Base-by-base conservation (phyloP, 2,888 invertebrate species). In the Ethmia dodecea region DNA sequence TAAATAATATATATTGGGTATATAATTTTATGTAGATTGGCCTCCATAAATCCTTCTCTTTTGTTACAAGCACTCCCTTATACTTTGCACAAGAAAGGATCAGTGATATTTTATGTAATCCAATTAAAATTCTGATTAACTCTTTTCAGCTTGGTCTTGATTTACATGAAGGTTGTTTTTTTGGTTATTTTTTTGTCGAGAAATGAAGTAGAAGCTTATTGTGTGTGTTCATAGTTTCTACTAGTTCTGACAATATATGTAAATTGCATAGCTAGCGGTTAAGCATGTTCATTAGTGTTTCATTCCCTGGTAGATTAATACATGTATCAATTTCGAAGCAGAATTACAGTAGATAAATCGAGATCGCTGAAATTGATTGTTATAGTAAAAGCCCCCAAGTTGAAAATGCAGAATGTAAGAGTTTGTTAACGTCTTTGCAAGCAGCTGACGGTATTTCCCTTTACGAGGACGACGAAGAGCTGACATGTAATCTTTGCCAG, bases 401-500 rank as follows among this genome's bases (percentile, higher is more conserved):
- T 9, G 22, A 32, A 56, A 63, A 53, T 54, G 60, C 71, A 73
- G 71, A 72, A 67, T 71, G 72, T 79, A 81, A 80, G 78, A 78
- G 61, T 79, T 68, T 80, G 60, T 81, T 83, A 80, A 84, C 87
- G 86, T 88, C 86, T 88, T 87, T 89, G 88, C 88, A 86, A 89
- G 86, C 89, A 89, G 89, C 89, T 87, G 87, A 88, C 73, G 89
- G 88, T 84, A 77, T 77, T 67, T 86, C 88, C 75, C 86, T 88
- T 84, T 86, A 87, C 79, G 86, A 88, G 77, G 89, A 89, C 84
- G 88, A 89, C 74, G 89, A 89, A 87, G 89, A 89, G 83, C 88
- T 88, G 81, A 89, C 89, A 88, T 91, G 91, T 86, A 91, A 90
- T 80, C 90, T 91, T 87, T 91, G 91, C 89, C 91, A 91, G 88